These are phyloP conservation scores for Rhea pennata DNA, from an alignment of 2,113 vertebrate species.

Conservation along the genomic window DNA sequence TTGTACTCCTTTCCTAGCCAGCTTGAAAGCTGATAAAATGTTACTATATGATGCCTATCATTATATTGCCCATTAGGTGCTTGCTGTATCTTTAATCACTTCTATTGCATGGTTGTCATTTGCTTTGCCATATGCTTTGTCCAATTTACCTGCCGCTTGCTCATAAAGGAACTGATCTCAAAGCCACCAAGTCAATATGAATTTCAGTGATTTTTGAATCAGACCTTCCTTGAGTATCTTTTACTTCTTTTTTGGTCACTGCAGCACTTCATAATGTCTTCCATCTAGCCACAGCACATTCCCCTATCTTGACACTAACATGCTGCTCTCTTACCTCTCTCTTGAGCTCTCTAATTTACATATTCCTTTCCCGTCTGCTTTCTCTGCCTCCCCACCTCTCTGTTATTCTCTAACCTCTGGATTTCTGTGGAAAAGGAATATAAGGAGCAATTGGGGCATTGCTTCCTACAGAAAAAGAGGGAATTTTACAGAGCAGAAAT, in stretches of 20 bases:
- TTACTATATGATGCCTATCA: neutral
- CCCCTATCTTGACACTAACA: neutral
- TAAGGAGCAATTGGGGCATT: neutral
- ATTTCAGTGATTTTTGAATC: neutral
- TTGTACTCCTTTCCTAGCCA: neutral
- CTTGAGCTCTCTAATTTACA: neutral
- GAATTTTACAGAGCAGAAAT: neutral
- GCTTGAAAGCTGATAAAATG: neutral
- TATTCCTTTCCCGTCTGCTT: neutral
- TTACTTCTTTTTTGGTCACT: neutral
- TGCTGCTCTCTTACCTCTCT: neutral
- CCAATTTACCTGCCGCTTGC: neutral
- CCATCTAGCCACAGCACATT: neutral
- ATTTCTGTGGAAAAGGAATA: neutral
- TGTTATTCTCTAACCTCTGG: neutral
- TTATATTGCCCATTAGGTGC: neutral
- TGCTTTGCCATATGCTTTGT: neutral
- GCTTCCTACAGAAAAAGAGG: neutral
- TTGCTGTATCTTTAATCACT: neutral
- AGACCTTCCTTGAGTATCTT: neutral
- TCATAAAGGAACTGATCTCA: neutral
- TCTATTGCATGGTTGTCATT: neutral
- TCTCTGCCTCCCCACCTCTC: neutral
- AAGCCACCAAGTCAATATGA: neutral
- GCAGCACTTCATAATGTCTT: neutral